Evolutionary conservation across 2,888 invertebrate species (phyloP).

Genomic region (Drosophila suboccidentalis): DNA sequence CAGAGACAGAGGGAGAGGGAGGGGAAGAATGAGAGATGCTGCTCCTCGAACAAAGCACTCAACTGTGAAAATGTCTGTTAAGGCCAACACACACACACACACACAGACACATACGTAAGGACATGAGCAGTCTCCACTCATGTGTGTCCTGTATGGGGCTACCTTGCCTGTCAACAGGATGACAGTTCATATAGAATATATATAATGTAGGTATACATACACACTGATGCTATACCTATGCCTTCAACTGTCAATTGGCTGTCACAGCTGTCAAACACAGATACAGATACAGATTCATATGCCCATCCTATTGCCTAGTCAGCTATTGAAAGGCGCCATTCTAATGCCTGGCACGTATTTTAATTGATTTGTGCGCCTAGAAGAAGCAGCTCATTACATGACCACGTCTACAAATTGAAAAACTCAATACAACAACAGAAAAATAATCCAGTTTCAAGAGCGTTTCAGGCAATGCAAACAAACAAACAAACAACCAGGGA

Average conservation of each 20-base stretch:
- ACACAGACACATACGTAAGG: conserved; percentile 47
- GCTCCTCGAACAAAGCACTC: conserved; percentile 72
- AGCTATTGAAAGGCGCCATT: conserved; percentile 46
- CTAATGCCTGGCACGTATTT: conserved; percentile 83
- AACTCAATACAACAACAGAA: conserved; percentile 21
- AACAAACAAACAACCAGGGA: conserved; percentile 54
- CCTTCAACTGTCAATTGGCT: conserved; percentile 79
- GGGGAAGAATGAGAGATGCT: conserved; percentile 24
- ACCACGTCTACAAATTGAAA: conserved; percentile 47
- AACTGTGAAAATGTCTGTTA: conserved; percentile 81
- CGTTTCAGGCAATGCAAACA: conserved; percentile 55
- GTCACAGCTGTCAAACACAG: too few relatives aligned
- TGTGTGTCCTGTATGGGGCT: conserved; percentile 65
- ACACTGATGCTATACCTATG: conserved; percentile 35
- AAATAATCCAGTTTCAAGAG: conserved; percentile 51
- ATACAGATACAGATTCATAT: conserved; percentile 8
- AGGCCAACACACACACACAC: conserved; percentile 66
- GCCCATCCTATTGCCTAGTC: conserved; percentile 61
- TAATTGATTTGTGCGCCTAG: conserved; percentile 80
- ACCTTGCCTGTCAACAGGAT: conserved; percentile 79
- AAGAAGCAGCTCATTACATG: conserved; percentile 56
- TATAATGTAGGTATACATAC: conserved; percentile 28
- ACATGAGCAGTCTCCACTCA: conserved; percentile 47
- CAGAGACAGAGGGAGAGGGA: background rate
- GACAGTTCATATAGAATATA: conserved; percentile 74